Conservation (phyloP, 1,140 invertebrate genomes). For the Brevipalpus yothersi region DNA sequence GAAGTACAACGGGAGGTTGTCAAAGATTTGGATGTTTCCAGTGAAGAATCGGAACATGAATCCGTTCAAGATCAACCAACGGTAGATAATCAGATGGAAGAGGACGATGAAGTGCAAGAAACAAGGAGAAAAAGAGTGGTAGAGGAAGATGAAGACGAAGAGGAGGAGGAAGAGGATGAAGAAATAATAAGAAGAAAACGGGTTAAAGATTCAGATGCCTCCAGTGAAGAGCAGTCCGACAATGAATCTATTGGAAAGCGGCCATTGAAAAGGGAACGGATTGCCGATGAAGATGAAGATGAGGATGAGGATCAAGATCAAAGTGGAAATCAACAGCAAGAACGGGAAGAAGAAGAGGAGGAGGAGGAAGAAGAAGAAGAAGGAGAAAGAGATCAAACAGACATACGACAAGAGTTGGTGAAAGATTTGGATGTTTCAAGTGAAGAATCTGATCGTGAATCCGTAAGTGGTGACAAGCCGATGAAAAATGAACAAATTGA, state of each 20-base stretch:
- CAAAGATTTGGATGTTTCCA: not conserved
- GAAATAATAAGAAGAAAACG: not conserved
- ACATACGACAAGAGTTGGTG: not conserved
- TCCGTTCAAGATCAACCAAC: not conserved
- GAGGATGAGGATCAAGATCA: not conserved
- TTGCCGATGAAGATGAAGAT: not conserved
- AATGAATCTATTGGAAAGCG: not conserved
- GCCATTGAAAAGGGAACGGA: not conserved
- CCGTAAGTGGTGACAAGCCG: not conserved
- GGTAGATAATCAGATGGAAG: not conserved
- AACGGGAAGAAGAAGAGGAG: not conserved
- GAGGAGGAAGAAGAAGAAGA: not conserved
- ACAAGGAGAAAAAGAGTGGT: not conserved
- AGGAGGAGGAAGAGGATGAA: not conserved
- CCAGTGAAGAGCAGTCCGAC: not conserved
- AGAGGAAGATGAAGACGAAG: not conserved
- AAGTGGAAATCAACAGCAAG: not conserved
- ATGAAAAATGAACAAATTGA: not conserved
- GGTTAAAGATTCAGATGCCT: not conserved
- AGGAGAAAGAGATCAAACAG: not conserved
- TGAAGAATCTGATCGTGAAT: not conserved
- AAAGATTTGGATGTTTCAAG: not conserved
- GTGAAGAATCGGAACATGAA: not conserved
- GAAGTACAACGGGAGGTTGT: not conserved
- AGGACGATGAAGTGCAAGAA: not conserved